Base-by-base conservation (phyloP, 2,888 invertebrate species). In the Drosophila niveifrons region DNA sequence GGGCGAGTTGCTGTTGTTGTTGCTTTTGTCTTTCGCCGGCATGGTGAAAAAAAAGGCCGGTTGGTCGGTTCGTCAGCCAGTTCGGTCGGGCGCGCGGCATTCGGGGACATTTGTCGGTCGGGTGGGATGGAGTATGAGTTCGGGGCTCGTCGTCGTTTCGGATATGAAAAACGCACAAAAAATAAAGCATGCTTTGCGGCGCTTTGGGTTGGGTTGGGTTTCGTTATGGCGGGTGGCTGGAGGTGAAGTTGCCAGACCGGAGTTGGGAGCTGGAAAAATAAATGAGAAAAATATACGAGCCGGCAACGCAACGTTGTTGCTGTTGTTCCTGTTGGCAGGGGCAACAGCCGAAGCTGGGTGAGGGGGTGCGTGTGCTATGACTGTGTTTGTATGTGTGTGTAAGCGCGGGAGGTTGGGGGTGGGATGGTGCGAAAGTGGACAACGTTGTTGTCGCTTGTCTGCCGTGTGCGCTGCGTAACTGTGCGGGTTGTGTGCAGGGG, bases 161-260 rank as follows among this genome's bases (percentile, higher is more conserved):
- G 90, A 91, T 90, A 90, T 84, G 82, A 91, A 90, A 90, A 91
- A 88, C 75, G 83, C 72, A 88, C 78, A 83, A 80, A 78, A 87
- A 89, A 87, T 82, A 87, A 72, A 75, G 77, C 82, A 73, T 82
- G 73, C 80, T 79, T 75, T 79, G 79, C 72, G 75, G 71, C 68
- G 70, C 59, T 70, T 66, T 65, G 73, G 65, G 55, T 59, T 75
- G 72, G 47, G 50, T 43, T 46, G 47, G 48, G 62, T 50, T n/a
- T 31, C 31, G 31, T 11, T 31, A 31, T 31, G 23, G 23, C 23
- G 6, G 23, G 23, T 23, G 23, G 23, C 23, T 23, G 23, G 23
- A 23, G 23, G 65, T 58, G 61, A 62, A 73, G 78, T 78, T 70
- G 76, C 55, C 64, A 64, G 72, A 65, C 63, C 57, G 66, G 64